Evolutionary conservation across 2,113 vertebrate species (phyloP).

Genomic region (Myotis brandtii): DNA sequence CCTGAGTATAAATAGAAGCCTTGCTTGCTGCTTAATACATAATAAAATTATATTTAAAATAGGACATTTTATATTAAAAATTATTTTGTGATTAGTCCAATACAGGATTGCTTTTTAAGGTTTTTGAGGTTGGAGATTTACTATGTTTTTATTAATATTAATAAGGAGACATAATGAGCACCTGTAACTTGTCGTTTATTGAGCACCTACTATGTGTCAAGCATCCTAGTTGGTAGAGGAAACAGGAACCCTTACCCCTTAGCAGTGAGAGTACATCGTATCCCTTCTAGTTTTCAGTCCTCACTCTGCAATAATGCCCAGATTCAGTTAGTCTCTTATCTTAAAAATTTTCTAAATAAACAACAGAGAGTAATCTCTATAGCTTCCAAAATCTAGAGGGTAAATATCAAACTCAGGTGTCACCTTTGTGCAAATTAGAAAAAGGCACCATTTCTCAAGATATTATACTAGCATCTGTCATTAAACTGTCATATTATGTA

Average conservation of each 20-base stretch:
- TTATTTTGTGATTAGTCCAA: neutral
- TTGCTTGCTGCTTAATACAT: neutral
- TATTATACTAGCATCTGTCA: neutral
- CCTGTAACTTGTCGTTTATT: neutral
- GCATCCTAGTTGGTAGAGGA: neutral
- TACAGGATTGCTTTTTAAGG: neutral
- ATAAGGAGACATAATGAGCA: neutral
- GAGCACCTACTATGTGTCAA: neutral
- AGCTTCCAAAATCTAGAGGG: neutral
- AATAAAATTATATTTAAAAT: neutral
- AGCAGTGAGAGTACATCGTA: neutral
- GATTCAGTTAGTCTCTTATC: neutral
- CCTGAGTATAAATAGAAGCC: neutral
- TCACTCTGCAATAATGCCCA: neutral
- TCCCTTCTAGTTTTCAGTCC: neutral
- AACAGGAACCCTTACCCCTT: neutral
- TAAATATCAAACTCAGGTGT: neutral
- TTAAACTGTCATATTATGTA: neutral
- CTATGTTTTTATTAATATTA: neutral
- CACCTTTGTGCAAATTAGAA: neutral
- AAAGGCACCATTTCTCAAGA: neutral
- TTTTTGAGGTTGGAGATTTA: neutral
- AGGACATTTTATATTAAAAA: neutral
- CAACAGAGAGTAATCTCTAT: neutral
- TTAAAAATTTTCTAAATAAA: neutral